A percentile compares a stretch with the other conserved stretches of the same genome.
Conservation (phyloP, 2,888 invertebrate genomes). For the Punctoribates punctum region DNA sequence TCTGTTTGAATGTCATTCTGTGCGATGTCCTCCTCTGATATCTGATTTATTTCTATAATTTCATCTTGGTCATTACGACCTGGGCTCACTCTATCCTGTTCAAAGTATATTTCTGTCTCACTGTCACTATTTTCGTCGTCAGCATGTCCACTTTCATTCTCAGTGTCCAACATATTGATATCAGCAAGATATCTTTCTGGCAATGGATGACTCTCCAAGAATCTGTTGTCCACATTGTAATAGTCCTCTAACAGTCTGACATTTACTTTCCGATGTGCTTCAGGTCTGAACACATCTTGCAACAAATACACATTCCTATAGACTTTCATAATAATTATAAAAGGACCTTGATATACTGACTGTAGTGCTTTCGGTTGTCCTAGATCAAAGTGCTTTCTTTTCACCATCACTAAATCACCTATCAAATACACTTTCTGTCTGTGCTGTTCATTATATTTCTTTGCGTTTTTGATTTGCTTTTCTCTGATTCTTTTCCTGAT, state of each 20-base stretch:
- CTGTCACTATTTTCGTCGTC: not conserved
- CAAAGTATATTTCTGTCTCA: not conserved
- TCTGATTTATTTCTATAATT: slow-evolving; percentile 16
- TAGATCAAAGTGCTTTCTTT: too few relatives aligned
- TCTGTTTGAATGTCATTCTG: not conserved
- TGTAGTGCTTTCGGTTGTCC: not conserved
- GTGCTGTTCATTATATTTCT: not conserved
- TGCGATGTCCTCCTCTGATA: not conserved
- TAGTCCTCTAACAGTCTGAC: not conserved
- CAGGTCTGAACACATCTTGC: not conserved
- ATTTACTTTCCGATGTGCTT: not conserved
- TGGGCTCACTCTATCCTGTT: too few relatives aligned
- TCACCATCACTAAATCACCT: not conserved
- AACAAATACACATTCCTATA: not conserved
- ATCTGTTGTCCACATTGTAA: not conserved
- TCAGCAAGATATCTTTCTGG: not conserved
- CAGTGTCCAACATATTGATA: not conserved
- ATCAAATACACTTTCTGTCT: not conserved
- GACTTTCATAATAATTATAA: not conserved
- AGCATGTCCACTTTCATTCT: not conserved
- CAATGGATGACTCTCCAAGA: not conserved
- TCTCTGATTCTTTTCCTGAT: not conserved
- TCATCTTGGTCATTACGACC: too few relatives aligned
- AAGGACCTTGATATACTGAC: not conserved
- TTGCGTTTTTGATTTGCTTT: not conserved